Percentiles rank a stretch among this genome's conserved stretches.
These are phyloP conservation scores for Pungitius pungitius DNA, from an alignment of 2,113 vertebrate species.

Conservation along the genomic window DNA sequence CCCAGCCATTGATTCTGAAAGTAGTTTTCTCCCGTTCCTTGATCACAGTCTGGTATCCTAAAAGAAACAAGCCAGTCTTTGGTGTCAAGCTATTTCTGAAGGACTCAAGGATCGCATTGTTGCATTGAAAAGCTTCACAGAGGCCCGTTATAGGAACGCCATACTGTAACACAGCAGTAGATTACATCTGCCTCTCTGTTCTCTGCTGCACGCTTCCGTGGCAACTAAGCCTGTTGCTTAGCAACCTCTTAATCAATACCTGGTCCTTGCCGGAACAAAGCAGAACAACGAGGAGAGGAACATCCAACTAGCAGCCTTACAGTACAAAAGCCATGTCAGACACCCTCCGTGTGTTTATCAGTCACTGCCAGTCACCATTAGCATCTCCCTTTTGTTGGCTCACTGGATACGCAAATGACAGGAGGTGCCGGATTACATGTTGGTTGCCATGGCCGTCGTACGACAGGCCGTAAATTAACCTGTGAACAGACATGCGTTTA, in stretches of 20 bases:
- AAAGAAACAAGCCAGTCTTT: neutral
- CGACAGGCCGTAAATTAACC: neutral
- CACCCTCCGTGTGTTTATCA: constrained; percentile 52
- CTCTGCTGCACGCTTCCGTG: constrained; percentile 72
- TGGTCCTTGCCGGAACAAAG: constrained; percentile 75
- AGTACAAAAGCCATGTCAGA: constrained; percentile 72
- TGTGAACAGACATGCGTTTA: neutral
- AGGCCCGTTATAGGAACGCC: constrained; percentile 42
- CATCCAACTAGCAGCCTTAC: constrained; percentile 68
- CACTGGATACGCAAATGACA: constrained; percentile 39
- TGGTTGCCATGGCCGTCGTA: too few relatives aligned
- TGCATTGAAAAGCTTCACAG: constrained; percentile 30
- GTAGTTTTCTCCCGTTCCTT: neutral
- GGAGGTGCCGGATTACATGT: constrained; percentile 29
- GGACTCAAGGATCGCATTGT: constrained; percentile 28
- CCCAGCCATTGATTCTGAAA: neutral
- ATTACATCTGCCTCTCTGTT: constrained; percentile 72
- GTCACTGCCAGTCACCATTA: constrained; percentile 55
- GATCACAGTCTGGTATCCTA: neutral
- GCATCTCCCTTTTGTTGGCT: constrained; percentile 46
- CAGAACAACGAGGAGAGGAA: constrained; percentile 67
- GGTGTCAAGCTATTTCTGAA: constrained; percentile 28
- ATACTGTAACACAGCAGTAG: constrained; percentile 64
- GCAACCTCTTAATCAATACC: constrained; percentile 86
- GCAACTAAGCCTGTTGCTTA: constrained; percentile 81